phyloP scores from a whole-genome alignment of 2,113 vertebrate species.

The Pituophis catenifer region DNA sequence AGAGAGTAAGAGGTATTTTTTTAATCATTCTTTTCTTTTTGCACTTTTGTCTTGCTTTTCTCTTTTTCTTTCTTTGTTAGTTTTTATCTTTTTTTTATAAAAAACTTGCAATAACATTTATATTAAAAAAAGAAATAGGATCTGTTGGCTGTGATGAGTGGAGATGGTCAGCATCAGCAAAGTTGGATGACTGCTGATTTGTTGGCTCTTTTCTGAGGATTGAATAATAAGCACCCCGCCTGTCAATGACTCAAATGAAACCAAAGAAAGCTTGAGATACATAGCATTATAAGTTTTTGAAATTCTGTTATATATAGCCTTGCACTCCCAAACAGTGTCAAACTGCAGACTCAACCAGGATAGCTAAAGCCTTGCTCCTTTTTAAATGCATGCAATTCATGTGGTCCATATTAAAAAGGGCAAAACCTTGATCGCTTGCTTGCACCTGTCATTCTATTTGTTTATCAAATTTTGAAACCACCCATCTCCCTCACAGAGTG shows the following conservation, averaged over 20 bases:
- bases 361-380: background rate
- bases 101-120: background rate
- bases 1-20: background rate
- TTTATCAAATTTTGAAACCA: too few species aligned
- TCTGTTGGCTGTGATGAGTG: background rate
- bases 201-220: slow-evolving; percentile 18
- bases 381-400: background rate
- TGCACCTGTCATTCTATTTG: background rate
- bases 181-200: background rate
- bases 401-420: background rate
- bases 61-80: background rate
- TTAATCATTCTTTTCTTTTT: background rate
- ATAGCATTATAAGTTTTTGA: background rate
- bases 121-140: background rate
- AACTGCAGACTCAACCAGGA: background rate
- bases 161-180: background rate
- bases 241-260: slow-evolving; percentile 42
- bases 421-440: background rate
- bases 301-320: background rate
- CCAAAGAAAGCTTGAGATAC: background rate
- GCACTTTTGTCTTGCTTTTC: background rate
- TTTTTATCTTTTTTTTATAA: background rate
- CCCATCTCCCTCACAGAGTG: too few species aligned
- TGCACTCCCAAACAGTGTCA: background rate
- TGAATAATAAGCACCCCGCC: slow-evolving; percentile 49